Base-by-base conservation (phyloP, 2,888 invertebrate species). In the Protonemura montana region DNA sequence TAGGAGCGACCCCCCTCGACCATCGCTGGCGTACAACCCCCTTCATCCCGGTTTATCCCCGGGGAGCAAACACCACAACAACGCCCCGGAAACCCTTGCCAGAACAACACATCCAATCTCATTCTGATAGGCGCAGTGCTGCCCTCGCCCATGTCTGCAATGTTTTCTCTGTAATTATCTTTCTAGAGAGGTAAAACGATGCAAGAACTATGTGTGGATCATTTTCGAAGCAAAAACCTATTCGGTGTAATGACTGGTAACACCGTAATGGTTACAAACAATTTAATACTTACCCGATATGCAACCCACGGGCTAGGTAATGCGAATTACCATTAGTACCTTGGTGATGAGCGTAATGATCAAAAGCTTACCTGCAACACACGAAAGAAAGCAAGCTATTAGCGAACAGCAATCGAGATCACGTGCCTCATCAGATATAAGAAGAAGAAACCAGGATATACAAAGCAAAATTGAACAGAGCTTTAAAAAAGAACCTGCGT, bases 31-130 rank as follows among this genome's bases (percentile, higher is more conserved):
- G 28, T 3, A n/a, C 82, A 76, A 29, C 76, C 82, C 82, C 88
- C 89, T 89, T 89, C 89, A 89, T 89, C 88, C 59, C 88, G 89
- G 89, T 86, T 89, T 90, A 89, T 90, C 90, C 89, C 90, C 88
- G 83, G 87, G 89, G 89, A 89, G 88, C 85, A 86, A 87, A 87
- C 87, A 87, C 86, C 76, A 87, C 82, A 86, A 86, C 86, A 86
- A 86, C 86, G 76, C 85, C 85, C 59, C 42, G 76, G 82, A 81
- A 78, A 35, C 85, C 59, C 85, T 78, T 30, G 28, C n/a, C 81
- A n/a, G 6, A 81, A 7, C 81, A 28, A n/a, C 78, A 78, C 78
- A 78, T 78, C 78, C 78, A 26, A 78, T 78, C 78, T 28, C 28
- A 3, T 78, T 21, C 59, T 59, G 59, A 59, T 21, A 21, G 35